These are phyloP conservation scores for Penaeus chinensis DNA, from an alignment of 1,140 invertebrate genomes.

Conservation along the genomic window DNA sequence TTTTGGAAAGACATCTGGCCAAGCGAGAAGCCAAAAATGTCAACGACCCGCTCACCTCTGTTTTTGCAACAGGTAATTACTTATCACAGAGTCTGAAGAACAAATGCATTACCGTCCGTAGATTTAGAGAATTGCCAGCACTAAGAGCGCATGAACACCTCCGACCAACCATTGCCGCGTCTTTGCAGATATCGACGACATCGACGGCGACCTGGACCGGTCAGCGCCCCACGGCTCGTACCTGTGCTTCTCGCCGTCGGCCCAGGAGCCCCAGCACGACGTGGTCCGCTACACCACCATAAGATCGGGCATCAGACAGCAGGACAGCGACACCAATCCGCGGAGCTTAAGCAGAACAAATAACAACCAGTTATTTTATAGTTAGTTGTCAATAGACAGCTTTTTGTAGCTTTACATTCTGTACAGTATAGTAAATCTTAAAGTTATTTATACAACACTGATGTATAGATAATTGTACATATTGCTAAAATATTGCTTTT, in stretches of 20 bases:
- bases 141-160: neutral
- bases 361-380: conserved; percentile 74
- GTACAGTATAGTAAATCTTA: conserved; percentile 19
- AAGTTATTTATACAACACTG: conserved; percentile 10
- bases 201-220: conserved; percentile 79
- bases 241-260: conserved; percentile 64
- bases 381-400: conserved; percentile 66
- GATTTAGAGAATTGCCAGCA: no score
- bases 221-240: conserved; percentile 66
- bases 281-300: conserved; percentile 65
- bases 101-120: no score
- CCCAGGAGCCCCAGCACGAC: conserved; percentile 63
- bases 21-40: conserved; percentile 71
- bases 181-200: conserved; percentile 69
- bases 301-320: conserved; percentile 63
- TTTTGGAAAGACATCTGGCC: conserved; percentile 74
- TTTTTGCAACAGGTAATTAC: conserved; percentile 50
- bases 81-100: no score
- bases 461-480: neutral
- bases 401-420: conserved; percentile 16
- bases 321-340: conserved; percentile 69
- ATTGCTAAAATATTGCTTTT: conserved; percentile 3
- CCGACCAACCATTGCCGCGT: neutral
- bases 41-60: conserved; percentile 57
- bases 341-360: conserved; percentile 69